phyloP scores from a whole-genome alignment of 2,797 vertebrate species.

The Hydrocynus forskahlii region DNA sequence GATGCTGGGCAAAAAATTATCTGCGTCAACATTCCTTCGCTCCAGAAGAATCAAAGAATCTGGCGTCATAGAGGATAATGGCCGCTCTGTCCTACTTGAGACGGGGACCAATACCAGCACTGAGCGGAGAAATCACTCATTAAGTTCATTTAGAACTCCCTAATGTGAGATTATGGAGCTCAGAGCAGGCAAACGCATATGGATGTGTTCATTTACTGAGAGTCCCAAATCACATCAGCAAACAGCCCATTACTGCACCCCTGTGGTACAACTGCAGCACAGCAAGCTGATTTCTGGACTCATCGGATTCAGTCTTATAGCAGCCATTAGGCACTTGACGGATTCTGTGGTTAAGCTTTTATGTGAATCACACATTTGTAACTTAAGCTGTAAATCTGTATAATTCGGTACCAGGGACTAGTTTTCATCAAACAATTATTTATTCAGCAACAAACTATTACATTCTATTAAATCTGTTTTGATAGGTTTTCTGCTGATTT shows the following conservation, averaged over 20 bases:
- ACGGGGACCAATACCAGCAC: background rate
- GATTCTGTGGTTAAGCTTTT: too few species aligned
- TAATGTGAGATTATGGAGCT: constrained; percentile 22
- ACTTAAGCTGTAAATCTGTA: too few species aligned
- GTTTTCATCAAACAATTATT: too few species aligned
- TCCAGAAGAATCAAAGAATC: background rate
- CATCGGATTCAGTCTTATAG: background rate
- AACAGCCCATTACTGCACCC: constrained; percentile 24
- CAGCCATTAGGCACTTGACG: background rate
- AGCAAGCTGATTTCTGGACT: background rate
- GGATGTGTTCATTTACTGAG: constrained; percentile 20
- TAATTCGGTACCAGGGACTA: too few species aligned
- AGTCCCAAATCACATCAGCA: constrained; percentile 10
- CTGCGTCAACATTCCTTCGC: background rate
- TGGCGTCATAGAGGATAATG: background rate
- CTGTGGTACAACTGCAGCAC: constrained; percentile 23
- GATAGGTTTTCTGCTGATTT: too few species aligned
- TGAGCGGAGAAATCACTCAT: constrained; percentile 33
- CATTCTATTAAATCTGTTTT: too few species aligned
- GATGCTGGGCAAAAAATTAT: background rate
- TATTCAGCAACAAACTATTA: too few species aligned
- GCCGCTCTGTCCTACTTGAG: background rate
- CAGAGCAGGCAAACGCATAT: constrained; percentile 24
- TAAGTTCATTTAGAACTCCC: constrained; percentile 40
- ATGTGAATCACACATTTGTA: too few species aligned